Evolutionary conservation across 1,140 invertebrate species (phyloP).

Genomic region (Campoletis sonorensis): DNA sequence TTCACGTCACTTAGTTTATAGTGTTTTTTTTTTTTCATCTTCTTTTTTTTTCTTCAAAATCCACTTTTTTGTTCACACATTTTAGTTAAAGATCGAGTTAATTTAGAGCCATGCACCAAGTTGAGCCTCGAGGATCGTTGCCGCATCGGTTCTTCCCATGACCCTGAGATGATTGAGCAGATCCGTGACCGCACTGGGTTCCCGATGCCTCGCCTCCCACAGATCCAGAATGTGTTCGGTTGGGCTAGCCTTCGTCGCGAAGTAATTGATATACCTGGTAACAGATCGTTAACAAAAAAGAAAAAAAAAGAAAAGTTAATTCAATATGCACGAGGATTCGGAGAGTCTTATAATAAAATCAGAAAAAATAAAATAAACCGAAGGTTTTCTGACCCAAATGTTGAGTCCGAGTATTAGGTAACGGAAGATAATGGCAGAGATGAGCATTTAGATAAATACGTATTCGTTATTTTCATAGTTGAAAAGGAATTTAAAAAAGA

Average conservation of each 20-base stretch:
- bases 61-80: neutral
- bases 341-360: conserved; percentile 3
- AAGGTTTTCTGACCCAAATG: neutral
- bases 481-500: too few relatives aligned
- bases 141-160: conserved; percentile 95
- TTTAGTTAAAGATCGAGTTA: neutral
- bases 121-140: conserved; percentile 90
- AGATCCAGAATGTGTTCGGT: conserved; percentile 96
- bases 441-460: neutral
- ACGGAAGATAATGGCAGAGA: neutral
- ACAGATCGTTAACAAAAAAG: conserved; percentile 49
- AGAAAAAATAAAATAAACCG: neutral
- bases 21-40: too few relatives aligned
- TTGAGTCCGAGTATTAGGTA: neutral
- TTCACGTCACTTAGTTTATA: conserved; percentile 20
- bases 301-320: conserved; percentile 9
- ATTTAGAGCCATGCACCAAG: conserved; percentile 82
- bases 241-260: conserved; percentile 96
- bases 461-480: too few relatives aligned
- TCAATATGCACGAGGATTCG: conserved; percentile 14
- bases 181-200: conserved; percentile 90
- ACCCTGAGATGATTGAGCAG: conserved; percentile 92
- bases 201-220: conserved; percentile 95
- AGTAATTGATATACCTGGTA: conserved; percentile 93
- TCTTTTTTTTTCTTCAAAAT: conserved; percentile 39